Evolutionary conservation across 2,888 invertebrate species (phyloP), one percentile per base, ranked within the genome.

Genomic region (Cyclophora albipunctata): DNA sequence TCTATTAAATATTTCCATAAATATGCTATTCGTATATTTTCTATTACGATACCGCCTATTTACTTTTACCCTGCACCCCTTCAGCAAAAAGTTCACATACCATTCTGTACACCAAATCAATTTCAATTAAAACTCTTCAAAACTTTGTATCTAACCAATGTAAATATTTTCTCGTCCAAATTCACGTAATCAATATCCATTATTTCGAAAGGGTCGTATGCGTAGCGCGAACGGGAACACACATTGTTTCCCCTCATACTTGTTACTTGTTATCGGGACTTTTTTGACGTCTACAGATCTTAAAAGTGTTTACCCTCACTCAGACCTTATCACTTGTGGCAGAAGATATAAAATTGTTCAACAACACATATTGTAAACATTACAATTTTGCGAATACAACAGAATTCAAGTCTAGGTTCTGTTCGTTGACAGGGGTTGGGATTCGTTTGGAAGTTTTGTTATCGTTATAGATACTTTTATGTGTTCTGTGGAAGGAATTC

Each of bases 271-370:
- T 37, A 37, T 69, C 71, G 71, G 71, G 74, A 78, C 78, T 83
- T 84, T 85, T 84, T 83, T 81, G 82, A 81, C 84, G 81, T 84
- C 80, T 78, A 80, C 78, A 73, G 80, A 75, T 77, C 76, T 78
- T 77, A 79, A 74, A 71, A 81, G 76, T 77, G 73, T 74, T 77
- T 75, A 68, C 68, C 66, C 66, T 63, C 59, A 63, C 65, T 60
- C 51, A 59, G 34, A 34, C 43, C 43, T 43, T 43, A 43, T 43
- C 34, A 2, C 33, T 43, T 33, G 20, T 43, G 43, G 7, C 34
- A 43, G 33, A 43, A 43, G 34, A 34, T 34, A 43, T 43, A 34
- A 20, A 43, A 43, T 43, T 34, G 20, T 6, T 43, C 33, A 5
- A 43, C 43, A 43, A 20, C 4, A 33, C 33, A 4, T 34, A 33